These are phyloP conservation scores for Trichogramma evanescens DNA, from an alignment of 2,888 invertebrate species.

Conservation along the genomic window DNA sequence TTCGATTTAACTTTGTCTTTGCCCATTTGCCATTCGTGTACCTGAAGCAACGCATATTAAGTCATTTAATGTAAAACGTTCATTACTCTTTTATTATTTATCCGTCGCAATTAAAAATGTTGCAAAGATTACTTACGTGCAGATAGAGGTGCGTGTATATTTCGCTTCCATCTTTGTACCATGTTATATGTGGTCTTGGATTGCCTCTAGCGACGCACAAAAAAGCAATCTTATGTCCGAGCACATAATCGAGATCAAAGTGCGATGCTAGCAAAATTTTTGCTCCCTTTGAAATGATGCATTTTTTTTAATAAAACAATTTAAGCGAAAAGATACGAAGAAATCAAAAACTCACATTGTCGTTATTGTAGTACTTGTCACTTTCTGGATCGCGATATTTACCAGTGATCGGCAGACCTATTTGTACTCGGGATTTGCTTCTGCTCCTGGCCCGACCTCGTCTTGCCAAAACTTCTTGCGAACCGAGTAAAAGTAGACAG, in stretches of 20 bases:
- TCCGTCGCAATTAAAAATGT: not conserved
- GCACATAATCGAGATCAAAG: constrained; percentile 86
- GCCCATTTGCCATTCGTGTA: constrained; percentile 83
- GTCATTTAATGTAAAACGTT: not conserved
- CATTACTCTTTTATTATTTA: not conserved
- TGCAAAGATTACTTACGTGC: constrained; percentile 54
- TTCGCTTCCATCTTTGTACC: constrained; percentile 93
- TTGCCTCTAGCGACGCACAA: constrained; percentile 84
- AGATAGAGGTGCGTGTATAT: constrained; percentile 83
- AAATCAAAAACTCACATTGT: constrained; percentile 47
- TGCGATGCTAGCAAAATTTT: constrained; percentile 83
- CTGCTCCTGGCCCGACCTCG: constrained; percentile 66
- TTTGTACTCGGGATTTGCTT: constrained; percentile 76
- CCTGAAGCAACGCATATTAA: constrained; percentile 49
- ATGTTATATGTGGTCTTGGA: constrained; percentile 86
- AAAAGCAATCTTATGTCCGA: constrained; percentile 91
- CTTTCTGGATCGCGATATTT: constrained; percentile 86
- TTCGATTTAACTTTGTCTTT: constrained; percentile 82
- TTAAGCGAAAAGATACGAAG: not conserved
- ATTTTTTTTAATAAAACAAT: not conserved
- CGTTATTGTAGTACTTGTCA: constrained; percentile 84
- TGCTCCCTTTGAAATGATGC: constrained; percentile 63
- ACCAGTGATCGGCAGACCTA: constrained; percentile 79
- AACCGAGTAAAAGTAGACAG: constrained; percentile 41
- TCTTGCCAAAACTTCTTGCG: constrained; percentile 50